phyloP scores from a whole-genome alignment of 2,888 invertebrate species.

The Micoletzkya japonica region DNA sequence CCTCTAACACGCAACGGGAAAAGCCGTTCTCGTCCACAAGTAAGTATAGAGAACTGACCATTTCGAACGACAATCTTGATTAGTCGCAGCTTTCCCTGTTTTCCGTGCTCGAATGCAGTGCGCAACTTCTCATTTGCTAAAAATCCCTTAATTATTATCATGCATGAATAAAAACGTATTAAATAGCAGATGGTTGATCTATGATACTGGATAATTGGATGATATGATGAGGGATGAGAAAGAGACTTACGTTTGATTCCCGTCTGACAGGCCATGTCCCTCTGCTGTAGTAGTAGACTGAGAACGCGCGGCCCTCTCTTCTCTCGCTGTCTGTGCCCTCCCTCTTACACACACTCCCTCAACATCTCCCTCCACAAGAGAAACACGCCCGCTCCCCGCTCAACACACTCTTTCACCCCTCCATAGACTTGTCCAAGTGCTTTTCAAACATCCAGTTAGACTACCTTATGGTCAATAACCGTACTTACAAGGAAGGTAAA shows the following conservation, averaged over 20 bases:
- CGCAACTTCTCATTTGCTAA: conserved; percentile 57
- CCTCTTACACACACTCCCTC: too few species aligned
- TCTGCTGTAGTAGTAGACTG: not conserved
- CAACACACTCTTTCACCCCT: too few species aligned
- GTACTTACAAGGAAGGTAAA: too few species aligned
- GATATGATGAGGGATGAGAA: not conserved
- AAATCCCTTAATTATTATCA: conserved; percentile 27
- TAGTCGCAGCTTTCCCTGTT: conserved; percentile 58
- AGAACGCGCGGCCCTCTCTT: not conserved
- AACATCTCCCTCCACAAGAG: too few species aligned
- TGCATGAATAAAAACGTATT: not conserved
- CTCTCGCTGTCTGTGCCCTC: not conserved
- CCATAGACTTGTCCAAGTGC: too few species aligned
- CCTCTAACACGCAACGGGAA: not conserved
- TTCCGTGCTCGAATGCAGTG: conserved; percentile 60
- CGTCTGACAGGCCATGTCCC: conserved; percentile 59
- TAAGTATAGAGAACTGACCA: conserved; percentile 35
- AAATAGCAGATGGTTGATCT: not conserved
- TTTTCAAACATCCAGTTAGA: too few species aligned
- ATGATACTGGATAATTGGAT: not conserved
- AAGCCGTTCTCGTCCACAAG: not conserved
- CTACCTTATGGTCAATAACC: too few species aligned
- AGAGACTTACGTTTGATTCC: conserved; percentile 54
- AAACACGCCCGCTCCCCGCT: too few species aligned
- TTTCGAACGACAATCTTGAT: conserved; percentile 62